These are phyloP conservation scores for Setophaga petechia DNA, from an alignment of 2,113 vertebrate genomes.

Conservation along the genomic window DNA sequence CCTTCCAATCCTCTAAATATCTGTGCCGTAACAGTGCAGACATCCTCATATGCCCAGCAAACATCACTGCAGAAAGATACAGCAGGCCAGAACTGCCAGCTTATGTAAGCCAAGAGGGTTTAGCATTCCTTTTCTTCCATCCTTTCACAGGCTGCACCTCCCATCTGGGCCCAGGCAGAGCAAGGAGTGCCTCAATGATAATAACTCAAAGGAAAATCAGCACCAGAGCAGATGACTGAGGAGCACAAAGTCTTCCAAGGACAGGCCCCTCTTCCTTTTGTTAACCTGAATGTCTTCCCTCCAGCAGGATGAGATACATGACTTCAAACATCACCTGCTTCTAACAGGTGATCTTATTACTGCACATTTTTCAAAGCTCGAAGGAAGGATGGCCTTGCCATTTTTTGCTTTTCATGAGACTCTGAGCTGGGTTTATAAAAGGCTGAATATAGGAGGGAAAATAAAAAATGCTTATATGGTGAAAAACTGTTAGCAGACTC, in stretches of 20 bases:
- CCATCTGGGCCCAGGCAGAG: background rate
- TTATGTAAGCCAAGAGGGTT: background rate
- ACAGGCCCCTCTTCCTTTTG: background rate
- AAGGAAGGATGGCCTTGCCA: background rate
- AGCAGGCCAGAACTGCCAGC: background rate
- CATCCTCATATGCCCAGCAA: background rate
- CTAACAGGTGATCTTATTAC: conserved; percentile 2
- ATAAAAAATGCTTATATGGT: background rate
- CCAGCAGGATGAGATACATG: background rate
- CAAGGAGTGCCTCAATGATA: background rate
- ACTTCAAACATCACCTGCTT: background rate
- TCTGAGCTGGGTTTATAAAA: background rate
- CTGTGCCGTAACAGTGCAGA: background rate
- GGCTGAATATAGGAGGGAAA: background rate
- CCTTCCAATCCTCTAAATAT: background rate
- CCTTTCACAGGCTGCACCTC: background rate
- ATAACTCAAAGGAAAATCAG: background rate
- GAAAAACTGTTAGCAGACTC: background rate
- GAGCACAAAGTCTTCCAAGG: background rate
- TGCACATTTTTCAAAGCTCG: background rate
- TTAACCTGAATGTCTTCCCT: background rate
- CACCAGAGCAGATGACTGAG: background rate
- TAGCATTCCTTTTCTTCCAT: background rate
- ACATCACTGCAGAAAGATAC: background rate
- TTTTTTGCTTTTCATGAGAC: background rate